These are phyloP conservation scores for Heterotilapia buettikoferi DNA, from an alignment of 2,113 vertebrate species.

Conservation along the genomic window DNA sequence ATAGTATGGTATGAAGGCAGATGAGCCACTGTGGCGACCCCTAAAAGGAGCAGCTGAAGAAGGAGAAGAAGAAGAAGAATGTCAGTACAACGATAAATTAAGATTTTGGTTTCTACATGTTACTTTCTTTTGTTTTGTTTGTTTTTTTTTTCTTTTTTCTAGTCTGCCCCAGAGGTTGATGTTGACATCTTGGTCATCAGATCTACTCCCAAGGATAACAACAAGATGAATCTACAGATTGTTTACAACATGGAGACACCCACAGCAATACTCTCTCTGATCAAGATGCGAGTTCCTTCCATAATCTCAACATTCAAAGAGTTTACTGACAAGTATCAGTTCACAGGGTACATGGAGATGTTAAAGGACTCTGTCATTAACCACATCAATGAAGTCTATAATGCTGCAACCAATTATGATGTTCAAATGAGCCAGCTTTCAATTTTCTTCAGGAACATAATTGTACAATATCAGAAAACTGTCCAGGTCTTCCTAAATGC, in stretches of 20 bases:
- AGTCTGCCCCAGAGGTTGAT: constrained; percentile 78
- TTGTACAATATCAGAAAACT: constrained; percentile 64
- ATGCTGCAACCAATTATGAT: constrained; percentile 42
- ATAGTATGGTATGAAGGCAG: background rate
- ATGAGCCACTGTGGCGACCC: background rate
- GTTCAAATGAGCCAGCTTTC: constrained; percentile 64
- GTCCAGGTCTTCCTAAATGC: constrained; percentile 71
- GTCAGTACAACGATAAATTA: background rate
- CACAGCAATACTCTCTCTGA: constrained; percentile 63
- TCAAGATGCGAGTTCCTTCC: constrained; percentile 67
- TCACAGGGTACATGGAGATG: background rate
- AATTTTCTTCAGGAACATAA: constrained; percentile 61
- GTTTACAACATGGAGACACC: constrained; percentile 76
- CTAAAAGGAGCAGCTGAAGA: background rate
- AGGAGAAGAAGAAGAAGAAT: background rate
- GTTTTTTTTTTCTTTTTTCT: constrained; percentile 4
- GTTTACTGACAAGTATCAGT: constrained; percentile 68
- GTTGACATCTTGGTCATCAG: constrained; percentile 74
- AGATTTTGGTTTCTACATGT: background rate
- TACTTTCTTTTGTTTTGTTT: background rate
- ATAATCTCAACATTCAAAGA: constrained; percentile 37
- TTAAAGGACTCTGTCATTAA: constrained; percentile 31
- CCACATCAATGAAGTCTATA: constrained; percentile 55
- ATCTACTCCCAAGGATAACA: constrained; percentile 47
- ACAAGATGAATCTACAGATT: constrained; percentile 69